A percentile compares a stretch with the other conserved stretches of the same genome.
Evolutionary conservation across 2,888 invertebrate species (phyloP).

Genomic region (Oxycera nigricornis): DNA sequence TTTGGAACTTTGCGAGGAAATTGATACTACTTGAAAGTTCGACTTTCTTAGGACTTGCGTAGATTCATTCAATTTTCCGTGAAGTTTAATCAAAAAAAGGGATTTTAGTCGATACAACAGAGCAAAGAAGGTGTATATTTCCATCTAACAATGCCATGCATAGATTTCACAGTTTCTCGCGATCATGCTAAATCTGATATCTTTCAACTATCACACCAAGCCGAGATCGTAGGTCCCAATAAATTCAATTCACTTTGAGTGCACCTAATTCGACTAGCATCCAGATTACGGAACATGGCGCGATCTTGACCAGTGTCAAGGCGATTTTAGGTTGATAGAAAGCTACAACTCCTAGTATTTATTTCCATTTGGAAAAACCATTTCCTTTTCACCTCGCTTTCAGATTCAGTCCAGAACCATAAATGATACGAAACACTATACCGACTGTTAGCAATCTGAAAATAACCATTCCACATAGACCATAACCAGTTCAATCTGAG

Average conservation of each 20-base stretch:
- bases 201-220: too few species aligned
- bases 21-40: too few species aligned
- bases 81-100: too few species aligned
- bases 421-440: slow-evolving; percentile 8
- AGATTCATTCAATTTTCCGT: too few species aligned
- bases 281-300: slow-evolving; percentile 14
- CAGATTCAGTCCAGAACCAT: slow-evolving; percentile 1
- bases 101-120: too few species aligned
- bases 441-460: background rate
- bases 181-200: too few species aligned
- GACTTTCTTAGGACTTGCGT: too few species aligned
- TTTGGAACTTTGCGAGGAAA: too few species aligned
- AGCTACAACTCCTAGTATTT: slow-evolving; percentile 24
- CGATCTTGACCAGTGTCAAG: slow-evolving; percentile 14
- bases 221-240: background rate
- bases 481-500: background rate
- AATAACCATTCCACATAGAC: background rate
- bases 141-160: too few species aligned
- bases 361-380: slow-evolving; percentile 8
- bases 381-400: slow-evolving; percentile 11
- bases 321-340: slow-evolving; percentile 18
- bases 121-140: too few species aligned
- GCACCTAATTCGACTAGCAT: background rate
- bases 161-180: too few species aligned
- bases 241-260: background rate